phyloP scores from a whole-genome alignment of 2,888 invertebrate species.

The Plebejus argus region DNA sequence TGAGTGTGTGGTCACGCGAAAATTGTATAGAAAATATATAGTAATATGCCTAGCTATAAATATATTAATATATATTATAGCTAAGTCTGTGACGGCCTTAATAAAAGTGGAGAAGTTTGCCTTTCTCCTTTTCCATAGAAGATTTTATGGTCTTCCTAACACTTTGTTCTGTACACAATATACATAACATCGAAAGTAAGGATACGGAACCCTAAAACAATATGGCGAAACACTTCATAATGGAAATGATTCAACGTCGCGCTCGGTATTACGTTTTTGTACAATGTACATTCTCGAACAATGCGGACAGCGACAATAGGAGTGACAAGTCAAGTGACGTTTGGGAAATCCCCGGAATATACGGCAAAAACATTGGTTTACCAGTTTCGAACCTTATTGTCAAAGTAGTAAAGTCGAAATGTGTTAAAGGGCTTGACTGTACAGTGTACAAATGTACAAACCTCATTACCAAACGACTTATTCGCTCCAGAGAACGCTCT shows the following conservation, averaged over 20 bases:
- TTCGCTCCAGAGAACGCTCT: not conserved
- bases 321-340: constrained; percentile 7
- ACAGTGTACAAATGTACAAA: not conserved
- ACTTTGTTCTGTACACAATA: too few species aligned
- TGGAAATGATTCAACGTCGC: not conserved
- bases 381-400: not conserved
- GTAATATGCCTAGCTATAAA: too few species aligned
- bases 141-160: too few species aligned
- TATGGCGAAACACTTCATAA: not conserved
- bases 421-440: not conserved
- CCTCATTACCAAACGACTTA: constrained; percentile 2
- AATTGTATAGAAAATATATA: too few species aligned
- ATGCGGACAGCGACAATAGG: not conserved
- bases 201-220: not conserved
- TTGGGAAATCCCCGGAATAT: not conserved
- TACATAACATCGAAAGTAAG: not conserved
- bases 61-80: too few species aligned
- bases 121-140: too few species aligned
- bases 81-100: too few species aligned
- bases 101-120: too few species aligned
- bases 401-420: not conserved
- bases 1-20: too few species aligned
- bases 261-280: not conserved
- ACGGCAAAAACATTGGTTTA: not conserved
- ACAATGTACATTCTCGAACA: constrained; percentile 4